Base-by-base conservation (phyloP, 2,888 invertebrate species). In the Mythimna vitellina region DNA sequence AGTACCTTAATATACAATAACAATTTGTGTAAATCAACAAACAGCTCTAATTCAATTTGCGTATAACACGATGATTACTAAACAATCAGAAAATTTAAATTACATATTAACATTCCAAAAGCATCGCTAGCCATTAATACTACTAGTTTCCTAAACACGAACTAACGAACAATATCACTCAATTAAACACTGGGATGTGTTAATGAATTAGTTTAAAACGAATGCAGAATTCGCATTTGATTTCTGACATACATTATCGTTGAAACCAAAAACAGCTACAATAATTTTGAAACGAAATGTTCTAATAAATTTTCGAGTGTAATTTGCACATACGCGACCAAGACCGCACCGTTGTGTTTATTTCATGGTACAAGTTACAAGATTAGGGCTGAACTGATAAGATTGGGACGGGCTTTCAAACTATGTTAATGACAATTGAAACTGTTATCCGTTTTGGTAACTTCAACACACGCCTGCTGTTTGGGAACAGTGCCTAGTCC, bases 321-420 rank as follows among this genome's bases (percentile, higher is more conserved):
- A 92, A 94, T 93, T 93, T 93, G 90, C 92, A 91, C 92, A 91
- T 92, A 90, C 92, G 91, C 88, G 89, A 89, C 89, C 86, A 77
- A 88, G 87, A 90, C 93, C 92, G 82, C 92, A 87, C 82, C 84
- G 85, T 88, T 88, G 88, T 90, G 86, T 92, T 90, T 90, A 87
- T 88, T 83, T 70, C 49, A 54, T 76, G 86, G 87, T 75, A 14
- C 78, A 90, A 90, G 85, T 74, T 73, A 85, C 60, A 84, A 84
- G 86, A 82, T 65, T 58, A 29, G 0, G 60, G 57, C 70, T 70
- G 25, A 22, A 70, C 53, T 46, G 81, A 81, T 79, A 77, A 54
- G 42, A 81, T 67, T 38, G 0, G 32, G 20, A 7, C 46, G 77
- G 46, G 6, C 60, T 67, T 77, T 54, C 12, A 49, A 49, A 81